Base-by-base conservation (phyloP, 2,888 invertebrate genomes). In the Geophilus truncorum region DNA sequence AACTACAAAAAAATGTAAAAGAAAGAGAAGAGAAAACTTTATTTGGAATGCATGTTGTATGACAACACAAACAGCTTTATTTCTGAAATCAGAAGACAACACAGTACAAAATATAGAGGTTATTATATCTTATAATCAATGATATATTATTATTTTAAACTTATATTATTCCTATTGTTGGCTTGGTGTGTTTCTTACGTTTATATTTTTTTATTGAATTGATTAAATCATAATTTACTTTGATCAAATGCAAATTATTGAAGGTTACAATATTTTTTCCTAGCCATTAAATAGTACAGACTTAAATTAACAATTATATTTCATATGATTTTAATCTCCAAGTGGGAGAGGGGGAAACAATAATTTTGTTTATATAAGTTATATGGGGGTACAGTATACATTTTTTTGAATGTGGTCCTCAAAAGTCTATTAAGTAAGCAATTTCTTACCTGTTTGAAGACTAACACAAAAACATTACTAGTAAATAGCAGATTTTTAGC, bases 11-110 rank as follows among this genome's bases (percentile, higher is more conserved):
- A 10, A 18, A 75, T 7, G 75, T 75, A 28, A 75, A 23, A 75
- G 25, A 75, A 75, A 75, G 21, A 18, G 75, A 18, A 18, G 75
- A 32, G 32, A 25, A 75, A 32, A 36, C 77, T 21, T 15, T 32
- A 77, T 77, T 77, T 51, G 51, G 36, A 36, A 77, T 77, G 77
- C 77, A 77, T 32, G 77, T 36, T 77, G 76, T 77, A 77, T 77
- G 77, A 77, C 77, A 77, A 77, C 77, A 77, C 77, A 77, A 36
- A 77, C 77, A 36, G 36, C 77, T 77, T 77, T 77, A 77, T 34
- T 77, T 77, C 32, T 77, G 77, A 18, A 77, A 77, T 36, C 70
- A 70, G 70, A 70, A 77, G 36, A 77, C 77, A 32, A 77, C 32
- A 77, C 77, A 36, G 77, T 77, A 36, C 77, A 77, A 36, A 32